Conservation (phyloP, 2,888 invertebrate genomes). For the Cataglyphis cursor region DNA sequence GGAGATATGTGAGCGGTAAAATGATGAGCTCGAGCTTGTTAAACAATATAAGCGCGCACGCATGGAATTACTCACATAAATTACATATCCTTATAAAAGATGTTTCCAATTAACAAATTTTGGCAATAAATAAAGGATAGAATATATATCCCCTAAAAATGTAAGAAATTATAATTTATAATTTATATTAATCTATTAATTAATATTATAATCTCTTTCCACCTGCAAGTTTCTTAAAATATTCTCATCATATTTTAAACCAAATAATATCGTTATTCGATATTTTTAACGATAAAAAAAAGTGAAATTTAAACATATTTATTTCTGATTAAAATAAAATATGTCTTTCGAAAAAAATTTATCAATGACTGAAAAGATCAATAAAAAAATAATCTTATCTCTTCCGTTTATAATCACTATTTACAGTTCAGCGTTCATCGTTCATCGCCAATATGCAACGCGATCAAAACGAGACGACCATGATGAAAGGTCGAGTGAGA, state of each 20-base stretch:
- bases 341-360: neutral
- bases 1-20: conserved; percentile 16
- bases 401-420: conserved; percentile 1
- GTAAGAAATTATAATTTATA: neutral
- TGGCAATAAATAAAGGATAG: neutral
- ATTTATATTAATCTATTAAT: neutral
- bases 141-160: neutral
- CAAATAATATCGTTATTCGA: neutral
- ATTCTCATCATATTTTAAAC: neutral
- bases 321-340: neutral
- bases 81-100: neutral
- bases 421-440: neutral
- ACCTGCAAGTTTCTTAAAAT: neutral
- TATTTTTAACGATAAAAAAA: neutral
- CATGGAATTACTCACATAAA: neutral
- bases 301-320: neutral
- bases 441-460: conserved; percentile 27
- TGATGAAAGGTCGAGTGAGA: conserved; percentile 45
- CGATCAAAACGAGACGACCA: conserved; percentile 29
- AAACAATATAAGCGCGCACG: neutral
- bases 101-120: neutral
- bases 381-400: neutral
- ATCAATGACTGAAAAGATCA: neutral
- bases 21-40: neutral
- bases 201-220: neutral